Percentiles rank a stretch among this genome's conserved stretches.
Evolutionary conservation across 1,140 invertebrate species (phyloP).

Genomic region (Hypothenemus hampei): DNA sequence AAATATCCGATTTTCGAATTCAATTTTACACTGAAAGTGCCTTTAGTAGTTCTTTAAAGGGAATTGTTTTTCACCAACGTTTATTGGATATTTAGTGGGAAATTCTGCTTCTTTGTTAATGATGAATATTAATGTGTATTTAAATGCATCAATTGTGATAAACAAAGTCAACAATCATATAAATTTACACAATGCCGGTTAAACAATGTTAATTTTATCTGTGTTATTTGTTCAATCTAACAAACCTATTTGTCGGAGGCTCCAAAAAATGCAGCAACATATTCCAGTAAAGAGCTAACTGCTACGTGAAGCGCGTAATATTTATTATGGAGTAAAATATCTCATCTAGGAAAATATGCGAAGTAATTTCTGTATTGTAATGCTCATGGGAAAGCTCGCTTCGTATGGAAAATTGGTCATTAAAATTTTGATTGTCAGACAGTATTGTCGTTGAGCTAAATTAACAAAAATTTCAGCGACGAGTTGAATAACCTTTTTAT

Average conservation of each 20-base stretch:
- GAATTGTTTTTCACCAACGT: too few relatives aligned
- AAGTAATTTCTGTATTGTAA: conserved; percentile 17
- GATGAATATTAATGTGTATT: conserved; percentile 1
- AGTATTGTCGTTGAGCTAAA: not conserved
- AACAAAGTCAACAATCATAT: not conserved
- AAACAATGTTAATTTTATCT: not conserved
- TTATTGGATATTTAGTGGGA: too few relatives aligned
- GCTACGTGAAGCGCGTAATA: conserved; percentile 4
- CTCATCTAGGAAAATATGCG: conserved; percentile 12
- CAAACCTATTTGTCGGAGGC: not conserved
- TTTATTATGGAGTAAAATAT: conserved; percentile 14
- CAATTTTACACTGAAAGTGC: too few relatives aligned
- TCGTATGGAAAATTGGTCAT: conserved; percentile 17
- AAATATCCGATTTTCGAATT: conserved; percentile 23
- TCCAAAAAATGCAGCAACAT: conserved; percentile 1
- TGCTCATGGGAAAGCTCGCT: conserved; percentile 6
- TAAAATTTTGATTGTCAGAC: conserved; percentile 14
- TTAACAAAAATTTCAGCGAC: conserved; percentile 3
- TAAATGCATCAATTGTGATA: not conserved
- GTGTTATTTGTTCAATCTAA: not conserved
- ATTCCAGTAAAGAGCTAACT: conserved; percentile 2
- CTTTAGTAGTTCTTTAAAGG: too few relatives aligned
- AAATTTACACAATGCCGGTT: not conserved
- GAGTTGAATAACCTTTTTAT: too few relatives aligned
- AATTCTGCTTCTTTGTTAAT: conserved; percentile 4